A percentile compares a stretch with the other conserved stretches of the same genome.
These are phyloP conservation scores for Ia io DNA, from an alignment of 2,113 vertebrate species.

Conservation along the genomic window DNA sequence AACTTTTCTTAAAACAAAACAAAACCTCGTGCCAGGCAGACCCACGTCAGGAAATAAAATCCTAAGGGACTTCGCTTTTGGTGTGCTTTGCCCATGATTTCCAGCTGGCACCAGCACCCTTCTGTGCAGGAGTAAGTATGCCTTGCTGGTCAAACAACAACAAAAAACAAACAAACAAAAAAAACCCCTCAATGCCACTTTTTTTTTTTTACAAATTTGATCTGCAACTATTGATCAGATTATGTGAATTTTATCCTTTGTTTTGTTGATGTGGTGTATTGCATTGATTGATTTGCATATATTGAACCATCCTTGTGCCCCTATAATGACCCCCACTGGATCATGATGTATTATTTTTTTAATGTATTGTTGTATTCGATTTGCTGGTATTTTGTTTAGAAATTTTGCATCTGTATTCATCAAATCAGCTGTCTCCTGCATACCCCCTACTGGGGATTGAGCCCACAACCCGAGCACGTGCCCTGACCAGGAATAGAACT, in stretches of 20 bases:
- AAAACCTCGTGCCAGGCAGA: too few species aligned
- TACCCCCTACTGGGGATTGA: too few species aligned
- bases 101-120: too few species aligned
- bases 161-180: too few species aligned
- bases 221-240: not conserved
- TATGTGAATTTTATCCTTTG: not conserved
- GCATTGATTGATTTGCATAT: not conserved
- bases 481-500: too few species aligned
- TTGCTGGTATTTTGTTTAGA: not conserved
- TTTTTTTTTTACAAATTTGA: not conserved
- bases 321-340: not conserved
- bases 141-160: too few species aligned
- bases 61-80: too few species aligned
- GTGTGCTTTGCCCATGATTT: too few species aligned
- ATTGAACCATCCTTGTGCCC: not conserved
- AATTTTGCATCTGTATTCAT: not conserved
- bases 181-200: not conserved
- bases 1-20: not conserved
- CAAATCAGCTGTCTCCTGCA: not conserved
- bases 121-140: too few species aligned
- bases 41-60: too few species aligned
- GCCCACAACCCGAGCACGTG: too few species aligned
- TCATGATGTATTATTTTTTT: not conserved
- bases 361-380: not conserved
- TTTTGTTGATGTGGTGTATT: not conserved